Evolutionary conservation across 2,113 vertebrate species (phyloP).

Genomic region (Fukomys damarensis): DNA sequence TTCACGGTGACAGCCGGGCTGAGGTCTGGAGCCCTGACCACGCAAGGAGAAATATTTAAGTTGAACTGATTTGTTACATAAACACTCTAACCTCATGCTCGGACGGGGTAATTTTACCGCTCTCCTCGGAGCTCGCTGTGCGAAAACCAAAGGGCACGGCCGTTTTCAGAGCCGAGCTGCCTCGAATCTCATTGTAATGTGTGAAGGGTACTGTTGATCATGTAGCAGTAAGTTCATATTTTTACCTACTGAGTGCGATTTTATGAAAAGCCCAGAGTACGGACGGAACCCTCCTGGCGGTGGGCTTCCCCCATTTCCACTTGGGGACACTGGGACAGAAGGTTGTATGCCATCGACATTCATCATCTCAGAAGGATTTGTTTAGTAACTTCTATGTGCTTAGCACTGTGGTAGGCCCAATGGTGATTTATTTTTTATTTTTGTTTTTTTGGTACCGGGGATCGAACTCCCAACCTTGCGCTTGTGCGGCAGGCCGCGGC

Average conservation of each 20-base stretch:
- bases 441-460: too few relatives aligned
- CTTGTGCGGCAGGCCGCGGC: too few relatives aligned
- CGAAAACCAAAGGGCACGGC: background rate
- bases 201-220: background rate
- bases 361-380: background rate
- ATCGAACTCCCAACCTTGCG: too few relatives aligned
- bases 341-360: accelerated
- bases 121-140: background rate
- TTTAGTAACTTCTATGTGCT: background rate
- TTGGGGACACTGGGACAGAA: accelerated
- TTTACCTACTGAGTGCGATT: background rate
- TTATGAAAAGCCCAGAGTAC: background rate
- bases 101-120: background rate
- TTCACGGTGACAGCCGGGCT: background rate
- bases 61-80: constrained; percentile 74
- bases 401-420: background rate
- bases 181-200: background rate
- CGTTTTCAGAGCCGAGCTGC: background rate
- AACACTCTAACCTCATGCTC: constrained; percentile 70
- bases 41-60: constrained; percentile 79
- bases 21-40: constrained; percentile 38
- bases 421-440: too few relatives aligned
- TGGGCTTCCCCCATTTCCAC: background rate
- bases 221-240: background rate
- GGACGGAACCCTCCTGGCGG: background rate